Conservation (phyloP, 2,888 invertebrate species). For the Psylliodes chrysocephalus region DNA sequence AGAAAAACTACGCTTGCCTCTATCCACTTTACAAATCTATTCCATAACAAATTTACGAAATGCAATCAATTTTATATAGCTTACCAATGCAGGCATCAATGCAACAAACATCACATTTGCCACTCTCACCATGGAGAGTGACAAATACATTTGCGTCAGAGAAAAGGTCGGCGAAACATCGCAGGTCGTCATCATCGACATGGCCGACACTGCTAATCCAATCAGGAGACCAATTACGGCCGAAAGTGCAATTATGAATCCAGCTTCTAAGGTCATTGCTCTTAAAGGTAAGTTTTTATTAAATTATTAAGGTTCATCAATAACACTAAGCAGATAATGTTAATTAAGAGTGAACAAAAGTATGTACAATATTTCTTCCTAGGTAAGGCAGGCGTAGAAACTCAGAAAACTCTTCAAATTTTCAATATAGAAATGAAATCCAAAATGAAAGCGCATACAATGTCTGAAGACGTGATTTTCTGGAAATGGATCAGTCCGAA, state of each 20-base stretch:
- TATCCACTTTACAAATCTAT: too few species aligned
- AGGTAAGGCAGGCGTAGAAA: conserved; percentile 80
- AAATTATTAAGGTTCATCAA: too few species aligned
- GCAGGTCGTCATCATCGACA: conserved; percentile 98
- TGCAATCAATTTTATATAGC: conserved; percentile 78
- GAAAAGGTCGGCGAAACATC: conserved; percentile 97
- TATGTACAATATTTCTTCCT: neutral
- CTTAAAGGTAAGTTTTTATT: conserved; percentile 79
- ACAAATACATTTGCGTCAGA: conserved; percentile 98
- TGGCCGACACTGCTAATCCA: conserved; percentile 94
- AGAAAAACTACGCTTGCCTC: too few species aligned
- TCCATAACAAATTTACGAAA: too few species aligned
- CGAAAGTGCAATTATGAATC: conserved; percentile 99
- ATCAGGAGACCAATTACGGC: conserved; percentile 97
- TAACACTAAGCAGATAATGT: too few species aligned
- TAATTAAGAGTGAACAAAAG: too few species aligned
- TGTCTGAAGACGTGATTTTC: conserved; percentile 96
- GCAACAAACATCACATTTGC: conserved; percentile 97
- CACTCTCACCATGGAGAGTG: conserved; percentile 99
- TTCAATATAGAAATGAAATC: conserved; percentile 99
- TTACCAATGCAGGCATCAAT: conserved; percentile 97
- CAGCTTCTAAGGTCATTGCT: conserved; percentile 98
- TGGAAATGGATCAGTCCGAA: conserved; percentile 99
- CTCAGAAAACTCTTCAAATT: conserved; percentile 96
- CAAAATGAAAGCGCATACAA: conserved; percentile 98